Evolutionary conservation across 1,140 invertebrate genomes (phyloP).

Genomic region (Brachionus koreanus): DNA sequence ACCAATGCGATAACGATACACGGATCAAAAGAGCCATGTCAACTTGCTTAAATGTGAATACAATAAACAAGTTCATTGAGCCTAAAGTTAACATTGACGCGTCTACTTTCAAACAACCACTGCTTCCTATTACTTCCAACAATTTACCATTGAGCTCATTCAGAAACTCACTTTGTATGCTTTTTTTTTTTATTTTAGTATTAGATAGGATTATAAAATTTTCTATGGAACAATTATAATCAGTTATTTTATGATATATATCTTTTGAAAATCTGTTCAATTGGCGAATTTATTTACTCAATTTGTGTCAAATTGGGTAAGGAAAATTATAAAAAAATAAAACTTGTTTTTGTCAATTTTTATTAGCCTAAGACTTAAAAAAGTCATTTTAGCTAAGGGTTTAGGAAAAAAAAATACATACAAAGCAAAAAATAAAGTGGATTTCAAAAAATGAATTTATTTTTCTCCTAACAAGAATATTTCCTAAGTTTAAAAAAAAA

Average conservation of each 20-base stretch:
- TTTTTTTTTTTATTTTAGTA: neutral
- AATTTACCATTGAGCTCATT: conserved; percentile 31
- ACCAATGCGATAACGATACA: neutral
- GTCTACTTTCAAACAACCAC: conserved; percentile 24
- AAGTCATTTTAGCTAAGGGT: neutral
- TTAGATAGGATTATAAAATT: neutral
- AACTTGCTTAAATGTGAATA: neutral
- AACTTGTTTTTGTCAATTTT: neutral
- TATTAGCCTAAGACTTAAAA: neutral
- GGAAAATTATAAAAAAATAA: neutral
- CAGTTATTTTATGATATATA: no score
- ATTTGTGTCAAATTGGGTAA: no score
- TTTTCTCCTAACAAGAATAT: no score
- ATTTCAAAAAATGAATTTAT: no score
- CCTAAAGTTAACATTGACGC: conserved; percentile 12
- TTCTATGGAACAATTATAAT: neutral
- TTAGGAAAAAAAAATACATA: no score
- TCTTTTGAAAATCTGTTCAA: no score
- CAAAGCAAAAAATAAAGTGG: no score
- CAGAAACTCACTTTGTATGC: neutral
- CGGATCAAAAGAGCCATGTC: conserved; percentile 21
- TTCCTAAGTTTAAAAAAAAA: no score
- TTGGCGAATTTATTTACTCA: no score
- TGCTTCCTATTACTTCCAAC: neutral
- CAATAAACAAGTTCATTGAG: conserved; percentile 16